Evolutionary conservation across 2,888 invertebrate species (phyloP).

Genomic region (Lasioglossum marginatum): DNA sequence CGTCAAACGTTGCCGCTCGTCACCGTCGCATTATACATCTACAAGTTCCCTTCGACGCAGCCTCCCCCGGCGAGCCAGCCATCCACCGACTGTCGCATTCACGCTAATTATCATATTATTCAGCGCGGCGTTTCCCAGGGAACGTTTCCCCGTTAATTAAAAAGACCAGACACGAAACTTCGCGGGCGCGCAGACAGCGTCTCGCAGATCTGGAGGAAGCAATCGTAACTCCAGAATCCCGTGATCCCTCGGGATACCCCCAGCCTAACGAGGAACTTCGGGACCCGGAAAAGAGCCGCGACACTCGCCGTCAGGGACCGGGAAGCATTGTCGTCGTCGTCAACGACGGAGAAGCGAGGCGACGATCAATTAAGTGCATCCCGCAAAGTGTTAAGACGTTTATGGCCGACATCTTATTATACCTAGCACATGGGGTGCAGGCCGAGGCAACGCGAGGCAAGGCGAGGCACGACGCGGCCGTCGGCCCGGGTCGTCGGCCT

Average conservation of each 20-base stretch:
- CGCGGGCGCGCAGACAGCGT: background rate
- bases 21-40: background rate
- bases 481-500: constrained; percentile 73
- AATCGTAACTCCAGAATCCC: constrained; percentile 12
- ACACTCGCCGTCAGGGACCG: constrained; percentile 49
- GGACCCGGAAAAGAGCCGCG: constrained; percentile 43
- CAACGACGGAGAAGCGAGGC: constrained; percentile 42
- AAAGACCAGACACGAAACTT: constrained; percentile 17
- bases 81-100: constrained; percentile 13
- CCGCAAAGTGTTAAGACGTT: constrained; percentile 83
- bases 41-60: constrained; percentile 4
- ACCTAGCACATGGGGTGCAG: constrained; percentile 62
- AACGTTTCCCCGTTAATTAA: background rate
- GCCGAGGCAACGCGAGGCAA: constrained; percentile 31
- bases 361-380: constrained; percentile 82
- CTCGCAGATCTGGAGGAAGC: background rate
- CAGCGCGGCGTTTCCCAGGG: background rate
- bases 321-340: constrained; percentile 31
- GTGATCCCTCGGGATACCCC: constrained; percentile 6
- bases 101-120: constrained; percentile 30
- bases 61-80: background rate
- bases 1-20: background rate
- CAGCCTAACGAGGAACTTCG: constrained; percentile 28
- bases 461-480: background rate
- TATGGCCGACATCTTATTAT: constrained; percentile 82